Conservation (phyloP, 2,888 invertebrate genomes). For the Boloria euphrosyne region DNA sequence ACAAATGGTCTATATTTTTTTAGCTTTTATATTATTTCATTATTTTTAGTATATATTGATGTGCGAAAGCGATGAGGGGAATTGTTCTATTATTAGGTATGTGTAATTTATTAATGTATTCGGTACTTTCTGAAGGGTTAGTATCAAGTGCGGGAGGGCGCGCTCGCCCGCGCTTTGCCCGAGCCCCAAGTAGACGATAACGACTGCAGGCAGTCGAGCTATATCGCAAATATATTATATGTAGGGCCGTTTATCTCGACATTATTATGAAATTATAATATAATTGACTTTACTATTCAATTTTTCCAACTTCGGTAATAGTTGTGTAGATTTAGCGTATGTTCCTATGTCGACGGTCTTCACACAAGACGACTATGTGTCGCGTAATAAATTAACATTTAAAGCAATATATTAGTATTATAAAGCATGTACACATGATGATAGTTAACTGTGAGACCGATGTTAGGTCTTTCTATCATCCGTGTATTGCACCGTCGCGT, state of each 20-base stretch:
- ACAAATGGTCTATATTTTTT: neutral
- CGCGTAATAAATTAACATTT: slow-evolving; percentile 13
- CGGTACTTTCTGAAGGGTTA: slow-evolving; percentile 26
- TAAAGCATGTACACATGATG: slow-evolving; percentile 3
- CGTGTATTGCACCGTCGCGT: neutral
- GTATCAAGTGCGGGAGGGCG: neutral
- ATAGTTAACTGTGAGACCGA: slow-evolving; percentile 2
- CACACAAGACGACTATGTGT: slow-evolving; percentile 8
- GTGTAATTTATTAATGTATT: neutral
- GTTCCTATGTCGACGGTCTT: slow-evolving; percentile 25
- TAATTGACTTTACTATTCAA: slow-evolving; percentile 19
- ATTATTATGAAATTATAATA: slow-evolving; percentile 21
- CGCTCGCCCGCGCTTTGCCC: slow-evolving; percentile 54
- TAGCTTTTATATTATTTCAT: slow-evolving; percentile 2
- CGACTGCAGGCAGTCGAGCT: slow-evolving; percentile 62
- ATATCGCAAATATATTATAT: slow-evolving; percentile 32
- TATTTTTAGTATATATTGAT: too few species aligned
- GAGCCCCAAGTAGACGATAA: slow-evolving; percentile 45
- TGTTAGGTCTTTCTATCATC: too few species aligned
- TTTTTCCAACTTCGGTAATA: slow-evolving; percentile 7
- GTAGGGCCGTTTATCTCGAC: slow-evolving; percentile 31
- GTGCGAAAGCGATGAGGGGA: neutral
- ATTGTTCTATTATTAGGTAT: neutral
- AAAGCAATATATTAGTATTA: slow-evolving; percentile 28
- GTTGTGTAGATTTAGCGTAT: slow-evolving; percentile 27